Conservation (phyloP, 2,888 invertebrate species). For the Baccha elongata region DNA sequence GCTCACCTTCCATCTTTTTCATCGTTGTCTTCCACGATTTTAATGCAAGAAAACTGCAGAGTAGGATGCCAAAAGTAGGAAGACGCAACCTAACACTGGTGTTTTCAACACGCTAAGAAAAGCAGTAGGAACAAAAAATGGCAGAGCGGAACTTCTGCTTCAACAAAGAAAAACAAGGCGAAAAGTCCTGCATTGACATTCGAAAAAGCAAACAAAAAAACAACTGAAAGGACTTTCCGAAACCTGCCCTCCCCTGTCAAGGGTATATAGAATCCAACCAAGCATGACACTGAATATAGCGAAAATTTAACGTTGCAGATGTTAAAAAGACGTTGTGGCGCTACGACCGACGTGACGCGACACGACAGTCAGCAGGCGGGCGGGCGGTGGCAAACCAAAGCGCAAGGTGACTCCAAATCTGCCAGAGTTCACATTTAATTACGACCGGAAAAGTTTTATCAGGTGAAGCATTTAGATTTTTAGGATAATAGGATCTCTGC, state of each 20-base stretch:
- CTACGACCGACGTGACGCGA: not conserved
- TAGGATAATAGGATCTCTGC: constrained; percentile 60
- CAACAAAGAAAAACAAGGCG: constrained; percentile 70
- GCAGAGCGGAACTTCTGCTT: constrained; percentile 60
- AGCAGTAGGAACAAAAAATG: constrained; percentile 31
- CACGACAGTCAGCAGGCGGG: not conserved
- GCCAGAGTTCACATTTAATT: constrained; percentile 73
- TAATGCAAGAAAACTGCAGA: constrained; percentile 53
- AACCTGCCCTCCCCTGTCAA: constrained; percentile 2
- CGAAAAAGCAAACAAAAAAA: constrained; percentile 35
- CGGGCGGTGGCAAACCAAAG: constrained; percentile 8
- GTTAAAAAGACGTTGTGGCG: constrained; percentile 18
- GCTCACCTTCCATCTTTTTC: not conserved
- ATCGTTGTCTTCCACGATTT: not conserved
- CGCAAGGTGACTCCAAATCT: constrained; percentile 62
- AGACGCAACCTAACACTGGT: constrained; percentile 43
- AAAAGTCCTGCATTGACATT: constrained; percentile 72
- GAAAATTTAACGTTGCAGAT: constrained; percentile 64
- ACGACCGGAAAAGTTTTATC: constrained; percentile 73
- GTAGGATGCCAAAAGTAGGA: constrained; percentile 50
- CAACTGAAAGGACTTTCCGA: constrained; percentile 6
- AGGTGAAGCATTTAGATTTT: constrained; percentile 72
- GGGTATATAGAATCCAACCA: constrained; percentile 10
- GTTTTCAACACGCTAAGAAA: constrained; percentile 47
- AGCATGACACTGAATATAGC: constrained; percentile 52